These are phyloP conservation scores for Pavo muticus DNA, from an alignment of 2,113 vertebrate genomes.

Conservation along the genomic window DNA sequence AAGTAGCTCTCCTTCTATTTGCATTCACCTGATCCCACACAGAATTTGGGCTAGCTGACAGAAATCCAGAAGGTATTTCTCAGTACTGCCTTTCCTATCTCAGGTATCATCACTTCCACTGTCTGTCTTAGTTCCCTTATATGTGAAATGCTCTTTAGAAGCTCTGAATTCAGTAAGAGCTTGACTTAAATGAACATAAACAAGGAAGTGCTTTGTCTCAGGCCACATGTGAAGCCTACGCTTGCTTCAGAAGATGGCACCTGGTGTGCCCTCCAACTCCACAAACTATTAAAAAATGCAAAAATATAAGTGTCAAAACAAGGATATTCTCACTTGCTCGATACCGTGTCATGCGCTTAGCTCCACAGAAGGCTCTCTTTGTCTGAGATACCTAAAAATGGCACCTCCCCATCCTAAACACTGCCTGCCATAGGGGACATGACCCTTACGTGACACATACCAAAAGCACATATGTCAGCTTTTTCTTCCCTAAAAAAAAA, in stretches of 20 bases:
- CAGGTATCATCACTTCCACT: background rate
- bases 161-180: background rate
- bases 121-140: background rate
- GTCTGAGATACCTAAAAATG: background rate
- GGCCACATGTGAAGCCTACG: background rate
- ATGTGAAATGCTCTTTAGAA: background rate
- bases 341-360: rapidly evolving
- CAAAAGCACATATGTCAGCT: constrained; percentile 30
- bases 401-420: background rate
- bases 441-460: background rate
- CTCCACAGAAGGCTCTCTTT: background rate
- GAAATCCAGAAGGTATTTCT: background rate
- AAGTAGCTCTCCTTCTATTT: background rate
- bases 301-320: background rate
- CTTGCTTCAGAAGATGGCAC: background rate
- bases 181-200: background rate
- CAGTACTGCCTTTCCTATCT: background rate
- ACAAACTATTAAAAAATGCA: background rate
- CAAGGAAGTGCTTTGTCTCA: background rate
- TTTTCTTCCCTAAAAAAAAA: constrained; percentile 9
- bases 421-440: background rate
- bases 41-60: background rate
- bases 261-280: background rate
- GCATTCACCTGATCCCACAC: background rate
- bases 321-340: background rate